Base-by-base conservation (phyloP, 2,797 vertebrate species). In the Pseudotriccus pelzelni region DNA sequence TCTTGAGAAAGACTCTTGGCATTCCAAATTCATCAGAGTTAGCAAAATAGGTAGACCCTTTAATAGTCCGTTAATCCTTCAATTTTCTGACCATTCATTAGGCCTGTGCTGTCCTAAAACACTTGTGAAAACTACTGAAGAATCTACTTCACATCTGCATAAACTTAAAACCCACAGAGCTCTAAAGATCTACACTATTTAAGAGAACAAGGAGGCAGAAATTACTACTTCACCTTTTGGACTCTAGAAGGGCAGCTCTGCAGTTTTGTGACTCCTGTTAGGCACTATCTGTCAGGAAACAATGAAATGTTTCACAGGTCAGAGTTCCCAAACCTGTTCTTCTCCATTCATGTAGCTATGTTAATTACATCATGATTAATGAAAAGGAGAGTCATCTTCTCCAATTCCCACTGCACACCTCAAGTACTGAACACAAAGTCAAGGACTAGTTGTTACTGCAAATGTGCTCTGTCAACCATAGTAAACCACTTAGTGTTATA, bases 161-260 rank as follows among this genome's bases (percentile, higher is more conserved):
- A 43, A 32, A 52, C 53, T n/a, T 60, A 50, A 87, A 75, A 34
- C 14, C 9, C 7, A 34, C 9, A 20, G 47, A 67, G 9, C 27
- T 2, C 12, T 76, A 28, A 72, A 58, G 4, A 34, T 37, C 8
- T 67, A 15, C 2, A 1, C 0, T 27, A 9, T 14, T 70, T 4
- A 30, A 87, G 41, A 32, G 72, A 70, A 22, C 9, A 37, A 24
- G 12, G 21, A 60, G 6, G n/a, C 11, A 63, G 64, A 81, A 77
- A 22, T 25, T 30, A 39, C 0, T 10, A 2, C 7, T 67, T 70
- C 10, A 49, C 20, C 3, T 39, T 59, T 83, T 34, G 11, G 14
- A 52, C 16, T 16, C 86, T 55, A 43, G 17, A 79, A 79, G 10
- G 47, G n/a, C 5, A 81, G 2, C 7, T 60, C 34, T 53, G 11